phyloP scores from a whole-genome alignment of 2,113 vertebrate species.

The Ammospiza nelsoni region DNA sequence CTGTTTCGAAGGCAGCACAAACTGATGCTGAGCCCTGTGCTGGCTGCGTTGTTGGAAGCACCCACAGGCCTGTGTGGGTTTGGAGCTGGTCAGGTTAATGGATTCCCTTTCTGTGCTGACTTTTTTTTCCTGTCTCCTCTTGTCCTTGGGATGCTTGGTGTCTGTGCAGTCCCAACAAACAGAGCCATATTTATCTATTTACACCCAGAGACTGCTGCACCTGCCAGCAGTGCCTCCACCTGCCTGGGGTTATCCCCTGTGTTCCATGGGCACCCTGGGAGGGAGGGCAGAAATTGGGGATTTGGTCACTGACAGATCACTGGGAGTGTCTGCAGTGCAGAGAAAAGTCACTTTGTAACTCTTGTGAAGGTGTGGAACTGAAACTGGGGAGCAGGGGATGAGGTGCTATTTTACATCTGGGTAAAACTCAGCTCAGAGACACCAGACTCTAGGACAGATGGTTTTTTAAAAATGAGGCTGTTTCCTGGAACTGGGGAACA shows the following conservation, averaged over 20 bases:
- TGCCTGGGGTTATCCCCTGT: neutral
- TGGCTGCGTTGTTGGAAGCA: neutral
- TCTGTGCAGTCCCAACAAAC: neutral
- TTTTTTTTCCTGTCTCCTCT: neutral
- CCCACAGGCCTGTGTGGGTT: fast-evolving
- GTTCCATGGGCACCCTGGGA: neutral
- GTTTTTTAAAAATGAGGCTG: slow-evolving; percentile 25
- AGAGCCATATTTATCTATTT: slow-evolving; percentile 30
- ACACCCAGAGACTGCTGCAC: neutral
- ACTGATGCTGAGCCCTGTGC: neutral
- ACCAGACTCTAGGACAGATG: neutral
- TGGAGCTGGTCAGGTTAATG: neutral
- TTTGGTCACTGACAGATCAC: neutral
- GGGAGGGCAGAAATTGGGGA: fast-evolving
- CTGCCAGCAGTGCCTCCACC: neutral
- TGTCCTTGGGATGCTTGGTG: neutral
- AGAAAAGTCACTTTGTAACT: neutral
- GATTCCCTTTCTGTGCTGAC: neutral
- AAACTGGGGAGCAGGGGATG: neutral
- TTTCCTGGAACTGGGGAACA: slow-evolving; percentile 17
- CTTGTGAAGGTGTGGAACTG: neutral
- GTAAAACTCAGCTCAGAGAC: neutral
- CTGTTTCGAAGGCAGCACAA: neutral
- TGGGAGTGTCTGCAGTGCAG: neutral
- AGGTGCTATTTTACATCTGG: slow-evolving; percentile 43